These are phyloP conservation scores for Recurvirostra avosetta DNA, from an alignment of 2,113 vertebrate genomes.

Conservation along the genomic window DNA sequence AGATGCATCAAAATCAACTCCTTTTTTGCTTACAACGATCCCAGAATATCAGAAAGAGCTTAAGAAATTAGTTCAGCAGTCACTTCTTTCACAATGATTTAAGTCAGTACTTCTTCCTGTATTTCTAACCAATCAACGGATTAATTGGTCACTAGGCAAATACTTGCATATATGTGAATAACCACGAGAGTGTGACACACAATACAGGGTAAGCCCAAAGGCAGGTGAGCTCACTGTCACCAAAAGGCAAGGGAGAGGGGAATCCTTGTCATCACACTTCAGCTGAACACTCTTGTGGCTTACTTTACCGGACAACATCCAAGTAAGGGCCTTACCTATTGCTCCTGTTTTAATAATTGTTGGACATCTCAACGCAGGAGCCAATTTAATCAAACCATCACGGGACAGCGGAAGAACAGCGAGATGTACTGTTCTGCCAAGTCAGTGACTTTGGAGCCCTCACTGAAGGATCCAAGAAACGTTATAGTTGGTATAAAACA, in stretches of 20 bases:
- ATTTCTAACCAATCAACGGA: neutral
- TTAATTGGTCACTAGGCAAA: neutral
- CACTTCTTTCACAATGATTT: neutral
- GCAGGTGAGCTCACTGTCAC: neutral
- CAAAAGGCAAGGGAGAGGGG: neutral
- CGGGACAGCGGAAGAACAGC: neutral
- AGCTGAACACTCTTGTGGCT: neutral
- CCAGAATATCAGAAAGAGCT: neutral
- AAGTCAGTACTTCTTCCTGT: neutral
- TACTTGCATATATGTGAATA: fast-evolving
- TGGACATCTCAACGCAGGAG: neutral
- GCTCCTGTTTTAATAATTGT: neutral
- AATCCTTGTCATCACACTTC: neutral
- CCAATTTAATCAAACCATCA: neutral
- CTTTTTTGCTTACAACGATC: neutral
- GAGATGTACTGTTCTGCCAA: neutral
- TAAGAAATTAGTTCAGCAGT: neutral
- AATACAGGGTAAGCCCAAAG: neutral
- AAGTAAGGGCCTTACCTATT: neutral
- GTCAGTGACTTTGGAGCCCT: neutral
- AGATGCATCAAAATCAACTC: neutral
- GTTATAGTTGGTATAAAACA: neutral
- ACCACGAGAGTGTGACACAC: neutral
- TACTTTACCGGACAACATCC: neutral
- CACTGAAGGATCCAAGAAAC: fast-evolving